Conservation (phyloP, 1,140 invertebrate species). For the Drosophila bipectinata region DNA sequence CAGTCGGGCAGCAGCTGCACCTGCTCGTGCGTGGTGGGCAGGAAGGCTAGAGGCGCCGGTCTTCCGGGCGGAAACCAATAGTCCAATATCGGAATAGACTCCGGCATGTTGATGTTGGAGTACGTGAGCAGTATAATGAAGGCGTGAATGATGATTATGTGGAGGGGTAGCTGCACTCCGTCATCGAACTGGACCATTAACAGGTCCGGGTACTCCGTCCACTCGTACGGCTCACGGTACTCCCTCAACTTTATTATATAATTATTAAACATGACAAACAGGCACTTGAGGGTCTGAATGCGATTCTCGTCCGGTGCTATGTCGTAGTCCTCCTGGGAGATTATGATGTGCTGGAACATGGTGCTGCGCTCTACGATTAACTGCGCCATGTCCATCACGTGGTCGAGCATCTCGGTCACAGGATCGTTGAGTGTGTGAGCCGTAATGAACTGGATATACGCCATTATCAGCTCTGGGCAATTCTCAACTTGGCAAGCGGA, state of each 20-base stretch:
- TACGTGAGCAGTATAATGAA: slow-evolving; percentile 95
- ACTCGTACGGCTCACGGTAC: slow-evolving; percentile 87
- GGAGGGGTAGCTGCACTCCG: slow-evolving; percentile 92
- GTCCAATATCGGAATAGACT: slow-evolving; percentile 86
- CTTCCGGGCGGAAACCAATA: slow-evolving; percentile 90
- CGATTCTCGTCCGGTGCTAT: slow-evolving; percentile 86
- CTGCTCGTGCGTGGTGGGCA: slow-evolving; percentile 92
- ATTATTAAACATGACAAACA: slow-evolving; percentile 84
- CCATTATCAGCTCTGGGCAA: slow-evolving; percentile 91
- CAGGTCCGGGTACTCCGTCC: slow-evolving; percentile 89
- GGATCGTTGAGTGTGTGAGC: slow-evolving; percentile 88
- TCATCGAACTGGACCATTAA: slow-evolving; percentile 93
- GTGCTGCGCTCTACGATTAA: slow-evolving; percentile 96
- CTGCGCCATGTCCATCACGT: slow-evolving; percentile 92
- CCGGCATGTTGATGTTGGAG: slow-evolving; percentile 72
- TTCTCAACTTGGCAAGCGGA: slow-evolving; percentile 96
- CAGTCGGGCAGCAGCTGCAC: slow-evolving; percentile 96
- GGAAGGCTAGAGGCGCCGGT: slow-evolving; percentile 90
- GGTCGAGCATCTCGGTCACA: slow-evolving; percentile 87
- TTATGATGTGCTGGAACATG: slow-evolving; percentile 93
- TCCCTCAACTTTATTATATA: slow-evolving; percentile 85
- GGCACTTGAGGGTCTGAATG: slow-evolving; percentile 88
- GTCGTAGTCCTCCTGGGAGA: slow-evolving; percentile 85
- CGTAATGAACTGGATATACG: slow-evolving; percentile 95
- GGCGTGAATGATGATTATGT: slow-evolving; percentile 95